phyloP scores from a whole-genome alignment of 2,888 invertebrate genomes.

The Drosophila prostipennis region DNA sequence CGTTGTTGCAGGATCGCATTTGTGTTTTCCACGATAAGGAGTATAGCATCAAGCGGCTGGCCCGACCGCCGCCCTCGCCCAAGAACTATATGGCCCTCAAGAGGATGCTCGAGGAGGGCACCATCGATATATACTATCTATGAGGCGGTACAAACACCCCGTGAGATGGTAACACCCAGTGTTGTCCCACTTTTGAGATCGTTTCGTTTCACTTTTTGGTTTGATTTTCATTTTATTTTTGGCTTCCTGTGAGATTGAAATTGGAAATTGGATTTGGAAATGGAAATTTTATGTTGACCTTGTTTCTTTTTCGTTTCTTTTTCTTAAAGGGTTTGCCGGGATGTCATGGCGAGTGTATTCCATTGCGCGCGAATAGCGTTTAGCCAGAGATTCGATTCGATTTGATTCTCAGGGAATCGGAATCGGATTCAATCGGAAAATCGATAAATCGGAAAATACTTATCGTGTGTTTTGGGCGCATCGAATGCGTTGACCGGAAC shows the following conservation, averaged over 20 bases:
- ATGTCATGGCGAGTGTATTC: constrained; percentile 87
- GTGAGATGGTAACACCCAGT: constrained; percentile 29
- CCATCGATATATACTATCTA: constrained; percentile 80
- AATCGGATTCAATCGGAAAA: constrained; percentile 7
- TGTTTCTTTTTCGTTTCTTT: constrained; percentile 76
- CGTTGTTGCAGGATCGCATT: constrained; percentile 80
- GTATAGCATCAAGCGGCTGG: constrained; percentile 79
- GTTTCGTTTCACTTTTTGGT: background rate
- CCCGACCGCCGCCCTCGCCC: constrained; percentile 82
- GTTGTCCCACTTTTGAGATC: constrained; percentile 24
- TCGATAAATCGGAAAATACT: constrained; percentile 17
- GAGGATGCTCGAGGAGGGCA: constrained; percentile 81
- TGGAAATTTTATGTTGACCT: constrained; percentile 71
- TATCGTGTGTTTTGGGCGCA: constrained; percentile 21
- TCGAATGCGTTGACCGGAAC: constrained; percentile 29
- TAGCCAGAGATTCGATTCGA: constrained; percentile 71
- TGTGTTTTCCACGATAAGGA: constrained; percentile 79
- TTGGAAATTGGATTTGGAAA: constrained; percentile 26
- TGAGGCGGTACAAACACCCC: background rate
- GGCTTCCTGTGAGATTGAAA: constrained; percentile 38
- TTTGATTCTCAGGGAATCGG: constrained; percentile 7
- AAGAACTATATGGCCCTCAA: constrained; percentile 80
- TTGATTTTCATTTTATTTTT: constrained; percentile 29
- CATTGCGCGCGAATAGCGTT: constrained; percentile 86
- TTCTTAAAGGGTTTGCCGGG: constrained; percentile 84